phyloP scores from a whole-genome alignment of 2,888 invertebrate genomes.

The Harpalus rubripes region DNA sequence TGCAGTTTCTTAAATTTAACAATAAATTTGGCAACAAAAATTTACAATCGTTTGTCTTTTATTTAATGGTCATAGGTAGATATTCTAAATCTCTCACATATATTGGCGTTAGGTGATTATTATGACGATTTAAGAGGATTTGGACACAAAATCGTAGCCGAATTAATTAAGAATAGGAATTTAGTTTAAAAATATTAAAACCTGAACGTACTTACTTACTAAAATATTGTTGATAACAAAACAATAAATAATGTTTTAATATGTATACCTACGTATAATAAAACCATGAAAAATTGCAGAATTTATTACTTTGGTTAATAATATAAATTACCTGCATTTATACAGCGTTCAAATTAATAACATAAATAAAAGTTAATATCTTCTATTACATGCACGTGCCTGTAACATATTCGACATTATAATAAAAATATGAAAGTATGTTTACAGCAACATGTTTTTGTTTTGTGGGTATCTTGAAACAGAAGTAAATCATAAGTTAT shows the following conservation, averaged over 20 bases:
- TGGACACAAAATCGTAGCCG: no score
- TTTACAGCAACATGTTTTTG: slow-evolving; percentile 64
- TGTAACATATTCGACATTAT: slow-evolving; percentile 30
- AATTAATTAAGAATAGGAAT: no score
- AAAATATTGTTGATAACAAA: no score
- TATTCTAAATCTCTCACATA: no score
- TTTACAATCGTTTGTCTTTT: no score
- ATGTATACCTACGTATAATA: background rate
- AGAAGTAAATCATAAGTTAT: slow-evolving; percentile 66
- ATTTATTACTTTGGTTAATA: background rate
- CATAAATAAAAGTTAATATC: slow-evolving; percentile 46
- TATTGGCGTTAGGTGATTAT: no score
- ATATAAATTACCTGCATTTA: slow-evolving; percentile 1
- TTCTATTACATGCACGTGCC: slow-evolving; percentile 23
- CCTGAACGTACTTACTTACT: no score
- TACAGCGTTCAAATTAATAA: background rate
- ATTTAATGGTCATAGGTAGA: no score
- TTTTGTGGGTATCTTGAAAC: slow-evolving; percentile 60
- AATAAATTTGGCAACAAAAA: no score
- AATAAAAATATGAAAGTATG: slow-evolving; percentile 61
- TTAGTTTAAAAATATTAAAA: no score
- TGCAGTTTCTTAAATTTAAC: no score
- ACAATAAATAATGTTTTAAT: background rate
- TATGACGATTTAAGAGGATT: no score
- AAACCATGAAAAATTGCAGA: background rate